Evolutionary conservation across 1,140 invertebrate genomes (phyloP), one percentile per base, ranked within the genome.

Genomic region (Meteorus sp.): DNA sequence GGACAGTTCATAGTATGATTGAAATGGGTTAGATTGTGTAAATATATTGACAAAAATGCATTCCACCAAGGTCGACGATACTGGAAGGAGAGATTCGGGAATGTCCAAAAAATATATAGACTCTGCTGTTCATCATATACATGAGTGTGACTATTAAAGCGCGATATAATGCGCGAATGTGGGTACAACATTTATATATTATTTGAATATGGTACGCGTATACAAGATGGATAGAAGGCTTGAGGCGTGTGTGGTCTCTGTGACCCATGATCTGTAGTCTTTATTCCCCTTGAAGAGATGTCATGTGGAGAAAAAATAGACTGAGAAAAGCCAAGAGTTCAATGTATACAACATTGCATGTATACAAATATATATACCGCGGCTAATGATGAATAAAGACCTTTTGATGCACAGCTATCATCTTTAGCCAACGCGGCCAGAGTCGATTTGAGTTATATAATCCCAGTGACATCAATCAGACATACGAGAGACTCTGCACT

Each of bases 241-340:
- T 64, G 66, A 66, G 65, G 71, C 71, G 76, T 76, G n/a, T n/a
- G 77, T 78, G 76, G 75, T 78, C 76, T 73, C 22, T 35, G 19
- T 31, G 44, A 55, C 55, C 39, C 35, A 19, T 62, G 53, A 19
- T 48, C 57, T 56, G 50, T 19, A 56, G 33, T 48, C 29, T 25
- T 55, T 50, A 39, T 59, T 52, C 35, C 9, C 5, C 19, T 51
- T 51, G 41, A 59, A 55, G 50, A 62, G 35, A 22, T 29, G 50
- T 51, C 23, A 50, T 43, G 5, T 19, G 29, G 48, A 48, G 48
- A 54, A 44, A 55, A 48, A 61, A 61, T 48, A 37, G 22, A 39
- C 23, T 29, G 15, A 43, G 19, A 23, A 9, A 17, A 22, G n/a
- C 23, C 8, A 31, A 44, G 4, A n/a, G 27, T 29, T 29, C 9